phyloP scores from a whole-genome alignment of 2,797 vertebrate species.

The Cuculus canorus region DNA sequence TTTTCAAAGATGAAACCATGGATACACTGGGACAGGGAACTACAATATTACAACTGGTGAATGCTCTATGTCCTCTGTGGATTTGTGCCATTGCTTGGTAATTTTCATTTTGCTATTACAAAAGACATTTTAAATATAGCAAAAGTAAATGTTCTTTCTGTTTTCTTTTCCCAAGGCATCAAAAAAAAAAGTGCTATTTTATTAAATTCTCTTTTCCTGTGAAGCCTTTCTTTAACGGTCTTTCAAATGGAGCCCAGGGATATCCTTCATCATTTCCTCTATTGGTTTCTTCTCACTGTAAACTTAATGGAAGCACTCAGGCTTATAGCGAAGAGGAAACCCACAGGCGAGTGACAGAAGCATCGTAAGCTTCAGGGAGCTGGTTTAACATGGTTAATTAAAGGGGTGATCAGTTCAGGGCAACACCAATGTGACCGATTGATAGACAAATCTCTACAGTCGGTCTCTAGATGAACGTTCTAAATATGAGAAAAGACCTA shows the following conservation, averaged over 20 bases:
- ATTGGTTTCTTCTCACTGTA: slow-evolving; percentile 49
- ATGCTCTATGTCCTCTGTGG: neutral
- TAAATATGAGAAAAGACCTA: neutral
- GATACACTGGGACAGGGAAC: neutral
- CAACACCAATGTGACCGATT: slow-evolving; percentile 23
- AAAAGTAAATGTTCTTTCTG: slow-evolving; percentile 1
- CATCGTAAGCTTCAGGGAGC: slow-evolving; percentile 59
- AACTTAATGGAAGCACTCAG: slow-evolving; percentile 61
- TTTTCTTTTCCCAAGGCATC: neutral
- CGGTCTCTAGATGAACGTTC: neutral
- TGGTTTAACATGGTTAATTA: slow-evolving; percentile 65
- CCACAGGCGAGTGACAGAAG: slow-evolving; percentile 40
- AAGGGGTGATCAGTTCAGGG: slow-evolving; percentile 62
- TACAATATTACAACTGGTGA: neutral
- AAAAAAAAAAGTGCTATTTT: neutral
- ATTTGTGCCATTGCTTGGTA: neutral
- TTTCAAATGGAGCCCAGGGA: slow-evolving; percentile 50
- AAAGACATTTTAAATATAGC: neutral
- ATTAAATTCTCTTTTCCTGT: slow-evolving; percentile 5
- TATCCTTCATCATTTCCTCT: slow-evolving; percentile 59
- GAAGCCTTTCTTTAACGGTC: slow-evolving; percentile 7
- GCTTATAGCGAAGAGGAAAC: slow-evolving; percentile 49
- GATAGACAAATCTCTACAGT: slow-evolving; percentile 35
- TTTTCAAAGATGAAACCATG: neutral
- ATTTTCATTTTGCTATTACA: neutral